Conservation (phyloP, 2,888 invertebrate genomes). For the Hirtodrosophila confusa region DNA sequence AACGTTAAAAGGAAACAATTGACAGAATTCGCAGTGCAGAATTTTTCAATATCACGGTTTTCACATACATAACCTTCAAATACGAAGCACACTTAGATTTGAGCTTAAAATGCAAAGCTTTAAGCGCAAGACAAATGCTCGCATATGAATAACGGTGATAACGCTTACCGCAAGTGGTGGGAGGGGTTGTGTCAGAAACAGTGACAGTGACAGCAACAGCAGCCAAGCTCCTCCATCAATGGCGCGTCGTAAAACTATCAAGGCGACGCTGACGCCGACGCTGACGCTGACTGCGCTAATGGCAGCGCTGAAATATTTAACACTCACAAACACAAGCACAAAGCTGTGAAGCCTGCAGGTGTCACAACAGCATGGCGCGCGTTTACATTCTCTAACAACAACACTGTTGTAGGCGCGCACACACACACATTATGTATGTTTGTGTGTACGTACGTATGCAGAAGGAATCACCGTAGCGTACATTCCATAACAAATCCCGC, state of each 20-base stretch:
- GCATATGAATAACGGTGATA: conserved; percentile 52
- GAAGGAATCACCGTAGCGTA: conserved; percentile 49
- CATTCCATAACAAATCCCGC: conserved; percentile 60
- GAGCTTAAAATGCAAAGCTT: conserved; percentile 38
- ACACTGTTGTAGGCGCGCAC: not conserved
- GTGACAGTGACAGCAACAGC: conserved; percentile 10
- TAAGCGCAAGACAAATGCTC: conserved; percentile 32
- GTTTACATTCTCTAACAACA: conserved; percentile 7
- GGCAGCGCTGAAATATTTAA: conserved; percentile 42
- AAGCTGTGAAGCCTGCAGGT: conserved; percentile 48
- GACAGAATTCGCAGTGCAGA: too few relatives aligned
- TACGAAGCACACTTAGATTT: conserved; percentile 51
- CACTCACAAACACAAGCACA: conserved; percentile 23
- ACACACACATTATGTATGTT: conserved; percentile 4
- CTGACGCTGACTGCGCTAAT: conserved; percentile 60
- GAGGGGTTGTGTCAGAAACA: not conserved
- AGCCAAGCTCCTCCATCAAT: conserved; percentile 22
- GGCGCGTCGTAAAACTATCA: conserved; percentile 48
- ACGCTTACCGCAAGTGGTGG: conserved; percentile 22
- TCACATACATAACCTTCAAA: conserved; percentile 23
- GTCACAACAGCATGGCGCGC: conserved; percentile 49
- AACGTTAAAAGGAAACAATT: too few relatives aligned
- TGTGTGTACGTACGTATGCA: not conserved
- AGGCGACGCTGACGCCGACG: conserved; percentile 21
- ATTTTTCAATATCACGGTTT: too few relatives aligned